These are phyloP conservation scores for Spongilla lacustris DNA, from an alignment of 37 sponge, comb jelly and placozoan genomes.

Conservation along the genomic window DNA sequence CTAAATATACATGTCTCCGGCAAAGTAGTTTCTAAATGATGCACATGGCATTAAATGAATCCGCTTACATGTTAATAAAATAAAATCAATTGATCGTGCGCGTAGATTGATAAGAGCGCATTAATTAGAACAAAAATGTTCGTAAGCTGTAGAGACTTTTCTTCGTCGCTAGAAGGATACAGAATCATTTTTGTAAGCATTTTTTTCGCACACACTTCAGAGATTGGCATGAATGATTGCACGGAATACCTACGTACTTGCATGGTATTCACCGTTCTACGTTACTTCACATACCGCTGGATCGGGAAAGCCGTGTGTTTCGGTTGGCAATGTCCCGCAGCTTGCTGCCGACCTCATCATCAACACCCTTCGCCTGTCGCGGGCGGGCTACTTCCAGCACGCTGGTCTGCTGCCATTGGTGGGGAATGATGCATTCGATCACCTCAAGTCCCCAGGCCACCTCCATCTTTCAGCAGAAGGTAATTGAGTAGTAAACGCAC, in stretches of 20 bases:
- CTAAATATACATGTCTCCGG: too few species aligned
- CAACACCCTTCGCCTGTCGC: conserved; percentile 42
- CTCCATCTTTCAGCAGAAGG: conserved; percentile 68
- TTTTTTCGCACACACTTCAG: background rate
- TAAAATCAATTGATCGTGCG: too few species aligned
- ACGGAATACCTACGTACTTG: too few species aligned
- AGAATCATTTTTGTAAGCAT: conserved; percentile 22
- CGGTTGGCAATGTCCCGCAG: conserved; percentile 77
- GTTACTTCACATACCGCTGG: too few species aligned
- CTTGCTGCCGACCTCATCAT: conserved; percentile 66
- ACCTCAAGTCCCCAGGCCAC: conserved; percentile 22
- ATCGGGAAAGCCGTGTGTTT: conserved; percentile 55
- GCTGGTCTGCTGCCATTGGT: conserved; percentile 61
- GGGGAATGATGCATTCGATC: conserved; percentile 64
- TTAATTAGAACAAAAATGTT: conserved; percentile 9
- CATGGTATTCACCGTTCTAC: too few species aligned
- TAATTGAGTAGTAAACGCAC: background rate
- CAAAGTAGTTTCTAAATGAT: too few species aligned
- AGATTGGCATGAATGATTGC: too few species aligned
- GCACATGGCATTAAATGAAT: too few species aligned
- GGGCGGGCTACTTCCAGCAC: conserved; percentile 57
- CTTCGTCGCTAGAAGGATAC: conserved; percentile 3
- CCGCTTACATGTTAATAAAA: too few species aligned
- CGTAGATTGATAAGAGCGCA: too few species aligned
- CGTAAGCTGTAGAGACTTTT: background rate